Conservation (phyloP, 2,113 vertebrate genomes). For the Smithornis capensis region DNA sequence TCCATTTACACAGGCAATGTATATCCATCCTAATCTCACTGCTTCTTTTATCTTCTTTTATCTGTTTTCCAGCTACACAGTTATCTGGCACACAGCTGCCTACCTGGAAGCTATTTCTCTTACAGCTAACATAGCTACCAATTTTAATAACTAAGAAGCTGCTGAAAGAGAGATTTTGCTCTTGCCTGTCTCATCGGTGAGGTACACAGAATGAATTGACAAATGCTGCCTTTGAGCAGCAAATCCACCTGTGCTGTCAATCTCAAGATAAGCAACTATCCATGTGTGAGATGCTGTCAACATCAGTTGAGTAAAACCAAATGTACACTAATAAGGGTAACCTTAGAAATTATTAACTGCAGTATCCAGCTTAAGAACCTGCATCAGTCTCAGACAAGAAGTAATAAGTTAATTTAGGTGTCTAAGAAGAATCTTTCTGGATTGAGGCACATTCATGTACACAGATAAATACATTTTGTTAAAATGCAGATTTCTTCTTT, state of each 20-base stretch:
- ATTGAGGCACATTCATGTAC: not conserved
- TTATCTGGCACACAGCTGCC: conserved; percentile 10
- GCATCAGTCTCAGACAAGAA: not conserved
- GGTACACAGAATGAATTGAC: not conserved
- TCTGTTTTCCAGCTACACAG: not conserved
- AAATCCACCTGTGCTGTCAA: not conserved
- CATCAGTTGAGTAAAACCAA: not conserved
- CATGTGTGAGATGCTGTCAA: not conserved
- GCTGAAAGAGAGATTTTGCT: conserved; percentile 10
- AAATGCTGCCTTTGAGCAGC: not conserved
- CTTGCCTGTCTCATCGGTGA: not conserved
- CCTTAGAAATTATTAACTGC: not conserved
- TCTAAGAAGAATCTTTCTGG: not conserved
- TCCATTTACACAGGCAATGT: not conserved
- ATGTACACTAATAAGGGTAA: not conserved
- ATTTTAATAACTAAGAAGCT: conserved; percentile 16
- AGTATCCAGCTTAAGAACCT: not conserved
- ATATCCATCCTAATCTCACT: not conserved
- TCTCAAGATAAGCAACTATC: not conserved
- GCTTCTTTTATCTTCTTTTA: not conserved
- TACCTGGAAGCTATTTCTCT: conserved; percentile 25
- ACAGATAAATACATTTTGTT: not conserved
- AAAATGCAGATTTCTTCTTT: not conserved
- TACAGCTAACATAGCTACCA: not conserved
- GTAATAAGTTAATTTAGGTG: not conserved